Base-by-base conservation (phyloP, 2,113 vertebrate species). In the Abramis brama region DNA sequence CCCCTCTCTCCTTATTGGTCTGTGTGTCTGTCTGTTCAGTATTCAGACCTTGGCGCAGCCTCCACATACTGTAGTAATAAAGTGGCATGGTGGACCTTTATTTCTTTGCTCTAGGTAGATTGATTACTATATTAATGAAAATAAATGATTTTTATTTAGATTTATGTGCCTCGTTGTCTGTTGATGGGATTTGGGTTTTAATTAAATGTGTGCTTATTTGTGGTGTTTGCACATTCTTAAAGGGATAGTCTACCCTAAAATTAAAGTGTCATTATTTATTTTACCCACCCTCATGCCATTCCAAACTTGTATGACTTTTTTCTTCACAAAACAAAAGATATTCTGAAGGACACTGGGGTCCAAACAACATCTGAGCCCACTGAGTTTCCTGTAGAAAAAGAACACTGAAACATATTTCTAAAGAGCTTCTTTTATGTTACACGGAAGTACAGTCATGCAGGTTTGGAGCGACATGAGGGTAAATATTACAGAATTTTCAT, bases 81-180 rank as follows among this genome's bases (percentile, higher is more conserved):
- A 86, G 90, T 88, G 94, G 92, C 94, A 93, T 95, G 93, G 94
- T 94, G 94, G 94, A 94, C 93, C 87, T 90, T 92, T 86, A 73
- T 86, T 90, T 93, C 87, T 90, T 85, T 90, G 89, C 89, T 90
- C 91, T 94, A 94, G 93, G 87, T 95, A 93, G 91, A 94, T 94
- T 92, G 91, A 91, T 92, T 89, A 90, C 92, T 92, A 91, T 93
- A 94, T 93, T 94, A 93, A 94, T 93, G 91, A 94, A 87, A 95
- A 95, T 95, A 95, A 95, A 95, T 92, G 91, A 95, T 94, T 95
- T 95, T 95, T 95, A 95, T 95, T 95, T 95, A 94, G 92, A 91
- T 92, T 90, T 91, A 88, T 70, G 84, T 87, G 73, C 68, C 62
- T 70, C 84, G 30, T 87, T 79, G 78, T 85, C 15, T 47, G 60